A percentile compares a stretch with the other conserved stretches of the same genome.
Evolutionary conservation across 2,888 invertebrate species (phyloP).

Genomic region (Coleophora flavipennella): DNA sequence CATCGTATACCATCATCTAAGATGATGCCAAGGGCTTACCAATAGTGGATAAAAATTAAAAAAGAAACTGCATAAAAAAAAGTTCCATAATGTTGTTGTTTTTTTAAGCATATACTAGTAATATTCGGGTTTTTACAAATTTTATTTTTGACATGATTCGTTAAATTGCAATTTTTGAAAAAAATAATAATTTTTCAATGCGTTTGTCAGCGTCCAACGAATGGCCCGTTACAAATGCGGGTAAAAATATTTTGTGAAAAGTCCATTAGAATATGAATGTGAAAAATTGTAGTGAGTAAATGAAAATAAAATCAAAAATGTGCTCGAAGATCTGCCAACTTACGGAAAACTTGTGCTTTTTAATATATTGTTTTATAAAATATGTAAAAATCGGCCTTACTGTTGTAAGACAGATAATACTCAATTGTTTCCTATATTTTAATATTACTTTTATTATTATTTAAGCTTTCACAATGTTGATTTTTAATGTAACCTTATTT

Average conservation of each 20-base stretch:
- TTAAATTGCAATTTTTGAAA: no score
- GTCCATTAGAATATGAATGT: background rate
- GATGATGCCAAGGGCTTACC: no score
- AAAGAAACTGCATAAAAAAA: no score
- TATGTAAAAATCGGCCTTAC: slow-evolving; percentile 6
- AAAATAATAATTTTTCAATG: background rate
- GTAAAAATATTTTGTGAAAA: background rate
- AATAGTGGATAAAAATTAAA: no score
- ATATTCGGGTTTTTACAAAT: no score
- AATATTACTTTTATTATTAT: background rate
- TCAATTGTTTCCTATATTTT: slow-evolving; percentile 14
- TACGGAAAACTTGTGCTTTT: background rate
- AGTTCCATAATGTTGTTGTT: no score
- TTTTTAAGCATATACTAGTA: no score
- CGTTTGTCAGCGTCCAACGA: background rate
- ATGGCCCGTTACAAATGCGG: background rate
- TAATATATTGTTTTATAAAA: background rate
- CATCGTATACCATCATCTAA: no score
- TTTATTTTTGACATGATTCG: no score
- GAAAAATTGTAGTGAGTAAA: background rate
- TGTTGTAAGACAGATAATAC: slow-evolving; percentile 22
- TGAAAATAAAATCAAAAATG: background rate
- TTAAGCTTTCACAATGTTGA: background rate
- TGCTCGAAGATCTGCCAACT: no score
- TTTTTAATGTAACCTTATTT: background rate